These are phyloP conservation scores for Xanthostigma xanthostigma DNA, from an alignment of 2,888 invertebrate species.

Conservation along the genomic window DNA sequence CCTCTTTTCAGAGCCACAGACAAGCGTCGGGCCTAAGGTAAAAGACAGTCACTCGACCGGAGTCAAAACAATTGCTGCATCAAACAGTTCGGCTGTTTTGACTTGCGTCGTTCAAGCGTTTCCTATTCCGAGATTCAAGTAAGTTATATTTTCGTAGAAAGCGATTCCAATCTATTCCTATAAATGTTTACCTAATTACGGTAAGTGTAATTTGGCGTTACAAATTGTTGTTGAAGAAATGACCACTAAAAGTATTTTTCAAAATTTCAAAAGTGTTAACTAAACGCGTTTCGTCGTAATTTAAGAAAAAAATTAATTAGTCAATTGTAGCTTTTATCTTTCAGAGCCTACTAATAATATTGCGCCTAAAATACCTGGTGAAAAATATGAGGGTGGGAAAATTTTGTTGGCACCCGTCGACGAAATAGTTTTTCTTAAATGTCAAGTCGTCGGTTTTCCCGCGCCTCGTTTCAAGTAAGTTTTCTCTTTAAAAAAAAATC, in stretches of 20 bases:
- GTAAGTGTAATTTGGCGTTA: too few species aligned
- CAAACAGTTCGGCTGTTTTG: constrained; percentile 35
- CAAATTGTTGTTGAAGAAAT: too few species aligned
- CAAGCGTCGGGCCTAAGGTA: constrained; percentile 32
- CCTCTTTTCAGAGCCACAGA: constrained; percentile 17
- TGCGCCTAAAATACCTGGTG: constrained; percentile 35
- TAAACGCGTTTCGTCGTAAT: too few species aligned
- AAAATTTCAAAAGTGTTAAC: too few species aligned
- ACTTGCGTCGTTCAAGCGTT: constrained; percentile 35
- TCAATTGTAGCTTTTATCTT: too few species aligned
- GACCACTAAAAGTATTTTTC: too few species aligned
- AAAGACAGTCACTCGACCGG: constrained; percentile 33
- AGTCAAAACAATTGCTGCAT: constrained; percentile 22
- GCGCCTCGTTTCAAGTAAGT: constrained; percentile 56
- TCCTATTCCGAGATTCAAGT: constrained; percentile 53
- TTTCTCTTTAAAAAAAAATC: not conserved
- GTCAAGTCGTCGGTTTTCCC: constrained; percentile 54
- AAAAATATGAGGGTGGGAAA: constrained; percentile 28
- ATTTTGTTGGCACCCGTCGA: constrained; percentile 8
- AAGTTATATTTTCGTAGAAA: constrained; percentile 17
- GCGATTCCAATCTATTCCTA: too few species aligned
- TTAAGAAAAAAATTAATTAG: too few species aligned
- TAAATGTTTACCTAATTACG: too few species aligned
- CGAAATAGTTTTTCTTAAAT: constrained; percentile 42
- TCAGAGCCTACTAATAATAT: constrained; percentile 50